A percentile compares a stretch with the other conserved stretches of the same genome.
These are phyloP conservation scores for Athalia circularis DNA, from an alignment of 2,888 invertebrate species.

Conservation along the genomic window DNA sequence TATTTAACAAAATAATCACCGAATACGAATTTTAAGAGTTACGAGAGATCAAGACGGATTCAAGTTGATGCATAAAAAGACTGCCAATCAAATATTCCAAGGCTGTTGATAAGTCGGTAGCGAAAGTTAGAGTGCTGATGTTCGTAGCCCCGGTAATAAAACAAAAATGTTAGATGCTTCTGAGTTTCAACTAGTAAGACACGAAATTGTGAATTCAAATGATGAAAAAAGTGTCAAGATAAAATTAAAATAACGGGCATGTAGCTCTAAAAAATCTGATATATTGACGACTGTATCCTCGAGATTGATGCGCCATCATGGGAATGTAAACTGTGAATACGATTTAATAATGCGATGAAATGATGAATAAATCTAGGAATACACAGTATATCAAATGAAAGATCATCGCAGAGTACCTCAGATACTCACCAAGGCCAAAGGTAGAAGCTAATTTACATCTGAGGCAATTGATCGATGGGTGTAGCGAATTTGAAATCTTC, in stretches of 20 bases:
- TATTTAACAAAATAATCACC: not conserved
- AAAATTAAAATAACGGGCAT: not conserved
- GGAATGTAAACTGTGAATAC: slow-evolving; percentile 51
- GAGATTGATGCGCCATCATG: slow-evolving; percentile 21
- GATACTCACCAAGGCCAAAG: slow-evolving; percentile 21
- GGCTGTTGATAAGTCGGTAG: too few species aligned
- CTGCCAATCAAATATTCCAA: too few species aligned
- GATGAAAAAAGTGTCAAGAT: not conserved
- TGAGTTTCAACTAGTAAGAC: too few species aligned
- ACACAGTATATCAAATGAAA: not conserved
- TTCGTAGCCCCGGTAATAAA: too few species aligned
- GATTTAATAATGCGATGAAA: slow-evolving; percentile 2
- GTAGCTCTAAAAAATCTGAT: slow-evolving; percentile 15
- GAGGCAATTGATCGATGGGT: slow-evolving; percentile 95
- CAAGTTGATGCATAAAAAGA: too few species aligned
- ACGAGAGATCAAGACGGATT: too few species aligned
- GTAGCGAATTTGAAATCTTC: slow-evolving; percentile 97
- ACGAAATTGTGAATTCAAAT: too few species aligned
- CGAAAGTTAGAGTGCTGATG: too few species aligned
- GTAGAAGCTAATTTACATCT: slow-evolving; percentile 77
- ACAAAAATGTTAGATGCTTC: too few species aligned
- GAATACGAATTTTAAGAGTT: not conserved
- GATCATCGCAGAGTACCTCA: not conserved
- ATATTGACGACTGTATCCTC: slow-evolving; percentile 23
- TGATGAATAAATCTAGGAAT: not conserved